These are phyloP conservation scores for Paedocypris sp. DNA, from an alignment of 2,113 vertebrate species.

Conservation along the genomic window DNA sequence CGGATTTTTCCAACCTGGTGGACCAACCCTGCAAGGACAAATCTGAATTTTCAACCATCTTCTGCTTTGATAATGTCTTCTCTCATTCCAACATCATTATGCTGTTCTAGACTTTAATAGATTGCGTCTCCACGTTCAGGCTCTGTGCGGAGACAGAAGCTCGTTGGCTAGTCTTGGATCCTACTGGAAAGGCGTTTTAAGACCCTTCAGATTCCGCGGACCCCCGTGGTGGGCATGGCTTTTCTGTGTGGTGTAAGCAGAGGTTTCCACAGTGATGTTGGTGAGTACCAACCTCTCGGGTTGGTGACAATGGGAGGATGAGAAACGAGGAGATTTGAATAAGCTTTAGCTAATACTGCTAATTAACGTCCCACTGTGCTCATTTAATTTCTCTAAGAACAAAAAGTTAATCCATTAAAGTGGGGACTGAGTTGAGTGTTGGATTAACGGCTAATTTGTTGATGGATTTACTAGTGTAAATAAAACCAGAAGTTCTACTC, in stretches of 20 bases:
- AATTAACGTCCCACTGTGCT: not conserved
- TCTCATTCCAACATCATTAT: no score
- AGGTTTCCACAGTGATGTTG: constrained; percentile 24
- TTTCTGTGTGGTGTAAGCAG: constrained; percentile 32
- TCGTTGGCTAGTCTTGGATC: not conserved
- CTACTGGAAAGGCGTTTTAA: not conserved
- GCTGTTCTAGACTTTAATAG: no score
- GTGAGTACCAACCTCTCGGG: constrained; percentile 24
- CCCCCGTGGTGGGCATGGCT: constrained; percentile 13
- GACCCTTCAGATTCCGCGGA: no score
- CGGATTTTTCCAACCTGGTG: no score
- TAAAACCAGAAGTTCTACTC: no score
- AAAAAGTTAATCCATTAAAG: not conserved
- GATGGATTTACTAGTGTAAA: no score
- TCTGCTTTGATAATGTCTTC: no score
- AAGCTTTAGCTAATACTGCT: not conserved
- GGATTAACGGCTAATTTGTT: no score
- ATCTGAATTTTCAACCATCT: no score
- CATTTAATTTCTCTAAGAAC: constrained; percentile 12
- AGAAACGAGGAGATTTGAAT: constrained; percentile 1
- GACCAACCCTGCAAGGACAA: no score
- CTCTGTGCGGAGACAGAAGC: no score
- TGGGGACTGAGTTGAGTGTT: constrained; percentile 1
- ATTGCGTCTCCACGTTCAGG: no score
- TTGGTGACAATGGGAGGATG: not conserved